These are phyloP conservation scores for Phoenicopterus ruber DNA, from an alignment of 2,113 vertebrate genomes.

Conservation along the genomic window DNA sequence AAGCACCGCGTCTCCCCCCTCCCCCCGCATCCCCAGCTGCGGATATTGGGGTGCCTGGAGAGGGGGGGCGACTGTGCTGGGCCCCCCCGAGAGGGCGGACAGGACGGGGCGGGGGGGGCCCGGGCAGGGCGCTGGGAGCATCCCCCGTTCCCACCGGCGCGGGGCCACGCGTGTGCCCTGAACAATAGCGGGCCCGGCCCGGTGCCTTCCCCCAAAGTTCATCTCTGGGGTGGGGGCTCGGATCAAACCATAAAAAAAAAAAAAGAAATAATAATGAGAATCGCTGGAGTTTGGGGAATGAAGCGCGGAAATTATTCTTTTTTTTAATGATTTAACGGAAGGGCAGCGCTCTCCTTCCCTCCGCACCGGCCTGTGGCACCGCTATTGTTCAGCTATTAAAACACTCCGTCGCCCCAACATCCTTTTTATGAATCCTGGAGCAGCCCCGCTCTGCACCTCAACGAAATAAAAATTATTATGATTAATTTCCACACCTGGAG, in stretches of 20 bases:
- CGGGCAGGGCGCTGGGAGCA: background rate
- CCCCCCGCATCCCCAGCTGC: rapidly evolving
- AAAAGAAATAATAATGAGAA: background rate
- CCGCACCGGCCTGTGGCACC: background rate
- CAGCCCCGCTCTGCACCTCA: background rate
- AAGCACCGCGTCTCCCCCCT: no score
- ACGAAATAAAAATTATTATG: background rate
- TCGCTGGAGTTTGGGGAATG: background rate
- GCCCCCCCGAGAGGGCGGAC: background rate
- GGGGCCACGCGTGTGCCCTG: slow-evolving; percentile 20
- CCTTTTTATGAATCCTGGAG: background rate
- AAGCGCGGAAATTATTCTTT: background rate
- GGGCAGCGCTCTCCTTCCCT: background rate
- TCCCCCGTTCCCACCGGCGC: background rate
- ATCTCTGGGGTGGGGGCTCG: background rate
- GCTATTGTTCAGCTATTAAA: slow-evolving; percentile 49
- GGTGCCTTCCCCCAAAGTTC: background rate
- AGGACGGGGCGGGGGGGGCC: background rate
- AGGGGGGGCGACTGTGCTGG: background rate
- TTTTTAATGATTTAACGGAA: background rate
- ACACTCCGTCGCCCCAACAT: background rate
- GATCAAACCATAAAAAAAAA: rapidly evolving
- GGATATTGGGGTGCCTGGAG: background rate
- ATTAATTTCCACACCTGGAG: background rate
- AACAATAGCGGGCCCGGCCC: slow-evolving; percentile 53